Evolutionary conservation across 2,888 invertebrate species (phyloP), one percentile per base, ranked within the genome.

Genomic region (Drosophila rellima): DNA sequence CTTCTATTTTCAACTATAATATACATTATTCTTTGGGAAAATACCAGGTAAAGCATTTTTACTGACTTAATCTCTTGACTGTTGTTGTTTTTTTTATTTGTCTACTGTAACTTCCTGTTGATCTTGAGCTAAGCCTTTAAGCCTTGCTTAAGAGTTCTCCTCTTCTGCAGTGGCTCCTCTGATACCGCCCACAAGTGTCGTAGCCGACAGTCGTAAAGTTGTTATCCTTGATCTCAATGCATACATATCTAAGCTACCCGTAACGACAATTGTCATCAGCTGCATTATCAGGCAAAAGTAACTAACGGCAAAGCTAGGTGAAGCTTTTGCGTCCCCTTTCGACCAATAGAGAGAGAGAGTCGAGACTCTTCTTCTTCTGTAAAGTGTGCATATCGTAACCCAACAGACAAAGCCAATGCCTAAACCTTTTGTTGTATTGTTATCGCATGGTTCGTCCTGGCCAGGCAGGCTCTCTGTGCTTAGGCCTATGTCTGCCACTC

Each of bases 251-350:
- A 64, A 51, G 48, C 48, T 52, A 31, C 20, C 52, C 79, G 50
- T 81, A 83, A 81, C 79, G 79, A 83, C 87, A 77, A 70, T 70
- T 83, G 84, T 83, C 83, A 84, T 82, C 87, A 80, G 66, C 50
- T 69, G 71, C 59, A 74, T 81, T 86, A 80, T 81, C 74, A 61
- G 3, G 65, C 64, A 70, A 76, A 68, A 60, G 83, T 82, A 80
- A 78, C 67, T 70, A 85, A 82, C 83, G 73, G 60, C 40, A 10
- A 15, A 11, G 15, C 40, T 20, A 29, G 8, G 29, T 55, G 31
- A 8, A 31, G 31, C 54, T 20, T 18, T 4, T 13, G 4, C 33
- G n/a, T 1, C n/a, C 11, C 13, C 11, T 13, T 18, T 18, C 5
- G n/a, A 0, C 29, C 40, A 31, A 42, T 31, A 33, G 39, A 7